phyloP scores from a whole-genome alignment of 2,797 vertebrate genomes.

The Gymnothorax javanicus region DNA sequence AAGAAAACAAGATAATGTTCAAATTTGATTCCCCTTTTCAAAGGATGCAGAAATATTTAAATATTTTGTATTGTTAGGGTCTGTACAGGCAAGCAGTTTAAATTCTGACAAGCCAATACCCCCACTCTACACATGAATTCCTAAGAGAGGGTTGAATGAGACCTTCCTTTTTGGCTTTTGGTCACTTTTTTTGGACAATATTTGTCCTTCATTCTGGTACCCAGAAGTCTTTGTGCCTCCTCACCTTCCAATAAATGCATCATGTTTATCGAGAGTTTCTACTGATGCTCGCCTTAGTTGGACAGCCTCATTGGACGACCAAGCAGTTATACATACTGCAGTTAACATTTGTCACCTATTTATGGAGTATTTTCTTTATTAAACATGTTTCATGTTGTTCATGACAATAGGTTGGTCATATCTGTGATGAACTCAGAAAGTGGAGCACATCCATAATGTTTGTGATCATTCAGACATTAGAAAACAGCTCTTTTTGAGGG shows the following conservation, averaged over 20 bases:
- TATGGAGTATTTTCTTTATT: neutral
- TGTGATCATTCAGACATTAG: neutral
- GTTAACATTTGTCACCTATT: neutral
- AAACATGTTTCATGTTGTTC: neutral
- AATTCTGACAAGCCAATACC: neutral
- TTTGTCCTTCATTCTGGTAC: neutral
- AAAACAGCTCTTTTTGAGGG: neutral
- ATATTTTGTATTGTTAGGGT: neutral
- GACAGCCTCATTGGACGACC: neutral
- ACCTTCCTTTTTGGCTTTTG: slow-evolving; percentile 5
- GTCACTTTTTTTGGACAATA: neutral
- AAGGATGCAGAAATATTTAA: neutral
- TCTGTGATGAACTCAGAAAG: neutral
- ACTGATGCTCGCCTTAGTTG: neutral
- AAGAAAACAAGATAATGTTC: neutral
- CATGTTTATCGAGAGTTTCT: neutral
- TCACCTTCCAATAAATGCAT: neutral
- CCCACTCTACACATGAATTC: neutral
- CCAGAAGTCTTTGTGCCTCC: neutral
- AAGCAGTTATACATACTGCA: neutral
- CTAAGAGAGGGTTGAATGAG: neutral
- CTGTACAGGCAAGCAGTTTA: neutral
- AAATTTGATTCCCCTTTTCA: neutral
- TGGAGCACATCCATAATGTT: neutral
- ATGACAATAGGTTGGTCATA: neutral